phyloP scores from a whole-genome alignment of 92 coral and sea anemone species.

The Palythoa grandiflora region DNA sequence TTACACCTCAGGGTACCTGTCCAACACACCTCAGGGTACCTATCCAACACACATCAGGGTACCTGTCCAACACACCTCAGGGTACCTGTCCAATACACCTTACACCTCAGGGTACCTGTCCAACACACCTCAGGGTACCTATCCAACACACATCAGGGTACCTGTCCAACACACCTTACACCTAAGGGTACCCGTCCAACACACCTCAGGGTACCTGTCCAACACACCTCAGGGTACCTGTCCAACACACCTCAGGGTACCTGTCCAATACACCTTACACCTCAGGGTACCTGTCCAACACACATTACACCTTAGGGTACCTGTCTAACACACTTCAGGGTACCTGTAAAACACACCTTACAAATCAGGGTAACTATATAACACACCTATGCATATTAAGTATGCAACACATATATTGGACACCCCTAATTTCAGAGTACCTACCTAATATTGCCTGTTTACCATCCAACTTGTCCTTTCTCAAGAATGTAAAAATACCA shows the following conservation, averaged over 20 bases:
- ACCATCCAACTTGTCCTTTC: constrained; percentile 84
- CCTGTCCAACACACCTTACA: not conserved
- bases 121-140: not conserved
- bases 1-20: not conserved
- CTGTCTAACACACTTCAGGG: not conserved
- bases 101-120: not conserved
- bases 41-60: not conserved
- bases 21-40: not conserved
- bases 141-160: not conserved
- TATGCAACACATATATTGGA: not conserved
- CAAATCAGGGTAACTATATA: no score
- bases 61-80: not conserved
- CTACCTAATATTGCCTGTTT: constrained; percentile 83
- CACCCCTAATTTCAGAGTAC: not conserved
- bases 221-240: not conserved
- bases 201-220: not conserved
- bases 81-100: not conserved
- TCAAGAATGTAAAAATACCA: constrained; percentile 49
- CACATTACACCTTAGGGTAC: no score
- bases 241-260: no score
- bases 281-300: no score
- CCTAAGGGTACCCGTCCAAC: no score
- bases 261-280: no score
- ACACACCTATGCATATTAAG: no score
- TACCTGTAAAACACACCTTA: not conserved